Evolutionary conservation across 2,113 vertebrate species (phyloP).

Genomic region (Callorhinus ursinus): DNA sequence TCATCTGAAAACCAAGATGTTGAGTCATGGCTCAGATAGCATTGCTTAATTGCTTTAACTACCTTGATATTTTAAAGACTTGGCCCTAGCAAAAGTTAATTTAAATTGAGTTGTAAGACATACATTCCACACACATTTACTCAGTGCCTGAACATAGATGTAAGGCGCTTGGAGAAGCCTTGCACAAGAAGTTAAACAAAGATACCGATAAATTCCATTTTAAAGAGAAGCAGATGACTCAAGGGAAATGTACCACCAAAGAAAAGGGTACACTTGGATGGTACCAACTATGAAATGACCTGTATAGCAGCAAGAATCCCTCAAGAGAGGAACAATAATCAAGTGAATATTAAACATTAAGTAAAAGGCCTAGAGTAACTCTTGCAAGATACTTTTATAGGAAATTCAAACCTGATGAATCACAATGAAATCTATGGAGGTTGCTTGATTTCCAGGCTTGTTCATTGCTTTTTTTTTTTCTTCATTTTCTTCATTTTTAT

Average conservation of each 20-base stretch:
- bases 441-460: neutral
- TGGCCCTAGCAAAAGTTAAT: conserved; percentile 30
- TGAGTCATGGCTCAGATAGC: conserved; percentile 47
- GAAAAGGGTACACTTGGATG: neutral
- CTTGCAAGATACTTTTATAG: neutral
- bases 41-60: conserved; percentile 61
- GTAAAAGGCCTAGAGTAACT: neutral
- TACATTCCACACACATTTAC: neutral
- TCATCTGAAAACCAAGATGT: conserved; percentile 57
- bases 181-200: conserved; percentile 59
- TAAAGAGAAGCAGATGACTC: conserved; percentile 61
- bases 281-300: neutral
- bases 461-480: neutral
- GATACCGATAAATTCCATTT: conserved; percentile 23
- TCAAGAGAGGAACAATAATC: conserved; percentile 10
- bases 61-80: conserved; percentile 44
- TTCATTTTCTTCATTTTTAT: neutral
- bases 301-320: neutral
- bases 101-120: conserved; percentile 40
- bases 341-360: conserved; percentile 1
- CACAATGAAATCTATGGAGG: neutral
- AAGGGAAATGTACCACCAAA: neutral
- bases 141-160: conserved; percentile 8
- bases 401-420: conserved; percentile 43
- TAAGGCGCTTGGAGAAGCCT: neutral